These are phyloP conservation scores for Tethya wilhelma DNA, from an alignment of 37 sponge, comb jelly and placozoan species.

Conservation along the genomic window DNA sequence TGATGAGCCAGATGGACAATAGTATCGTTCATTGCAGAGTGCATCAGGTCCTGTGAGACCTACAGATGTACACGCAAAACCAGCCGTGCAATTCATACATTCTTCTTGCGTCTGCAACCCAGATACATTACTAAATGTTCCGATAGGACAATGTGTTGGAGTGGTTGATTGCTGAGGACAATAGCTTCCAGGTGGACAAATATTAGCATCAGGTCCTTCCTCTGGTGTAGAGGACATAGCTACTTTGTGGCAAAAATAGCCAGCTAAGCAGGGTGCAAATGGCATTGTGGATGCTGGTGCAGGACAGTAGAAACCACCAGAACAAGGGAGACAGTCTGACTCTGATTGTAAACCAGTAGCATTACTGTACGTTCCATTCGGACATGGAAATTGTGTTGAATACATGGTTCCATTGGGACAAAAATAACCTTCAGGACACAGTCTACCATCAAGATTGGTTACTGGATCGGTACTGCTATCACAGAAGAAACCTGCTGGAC, in stretches of 20 bases:
- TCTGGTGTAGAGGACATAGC: neutral
- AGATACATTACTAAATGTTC: neutral
- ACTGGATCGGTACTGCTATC: neutral
- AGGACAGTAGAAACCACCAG: neutral
- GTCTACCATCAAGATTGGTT: neutral
- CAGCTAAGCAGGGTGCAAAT: neutral
- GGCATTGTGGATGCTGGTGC: neutral
- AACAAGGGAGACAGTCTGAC: neutral
- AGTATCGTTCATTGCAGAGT: neutral
- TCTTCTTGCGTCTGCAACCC: neutral
- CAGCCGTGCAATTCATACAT: neutral
- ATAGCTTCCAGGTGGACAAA: neutral
- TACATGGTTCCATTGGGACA: neutral
- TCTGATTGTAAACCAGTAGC: neutral
- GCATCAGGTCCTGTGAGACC: neutral
- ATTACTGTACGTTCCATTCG: neutral
- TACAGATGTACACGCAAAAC: neutral
- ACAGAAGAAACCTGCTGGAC: neutral
- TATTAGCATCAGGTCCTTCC: neutral
- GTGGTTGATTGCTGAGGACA: neutral
- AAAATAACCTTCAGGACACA: constrained; percentile 22
- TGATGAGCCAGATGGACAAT: neutral
- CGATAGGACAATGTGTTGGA: neutral
- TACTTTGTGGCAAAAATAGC: neutral
- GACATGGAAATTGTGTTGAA: neutral